Conservation (phyloP, 2,797 vertebrate species). For the Phyllotis vaccarum region DNA sequence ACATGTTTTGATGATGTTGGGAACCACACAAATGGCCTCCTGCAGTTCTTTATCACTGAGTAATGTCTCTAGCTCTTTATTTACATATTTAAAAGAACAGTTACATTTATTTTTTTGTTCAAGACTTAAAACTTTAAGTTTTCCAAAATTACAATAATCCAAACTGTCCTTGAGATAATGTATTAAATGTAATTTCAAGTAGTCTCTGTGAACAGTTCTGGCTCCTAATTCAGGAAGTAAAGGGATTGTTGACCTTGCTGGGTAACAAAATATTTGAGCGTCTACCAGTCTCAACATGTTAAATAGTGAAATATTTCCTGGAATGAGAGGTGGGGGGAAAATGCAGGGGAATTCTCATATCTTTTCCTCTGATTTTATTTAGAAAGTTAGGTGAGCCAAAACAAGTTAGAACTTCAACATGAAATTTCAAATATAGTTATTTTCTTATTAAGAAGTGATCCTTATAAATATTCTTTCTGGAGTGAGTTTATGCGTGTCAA, state of each 20-base stretch:
- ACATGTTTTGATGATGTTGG: not conserved
- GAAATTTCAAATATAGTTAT: not conserved
- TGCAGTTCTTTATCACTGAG: not conserved
- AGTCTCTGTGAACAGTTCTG: not conserved
- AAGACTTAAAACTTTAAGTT: constrained; percentile 28
- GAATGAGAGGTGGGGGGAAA: not conserved
- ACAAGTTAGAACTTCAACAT: not conserved
- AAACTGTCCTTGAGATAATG: not conserved
- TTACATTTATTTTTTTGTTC: constrained; percentile 6
- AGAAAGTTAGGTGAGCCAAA: not conserved
- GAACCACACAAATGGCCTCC: not conserved
- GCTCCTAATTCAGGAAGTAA: not conserved
- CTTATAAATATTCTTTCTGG: not conserved
- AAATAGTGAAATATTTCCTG: constrained; percentile 18
- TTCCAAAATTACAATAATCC: not conserved
- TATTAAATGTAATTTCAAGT: constrained; percentile 27
- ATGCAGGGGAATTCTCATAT: not conserved
- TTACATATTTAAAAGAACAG: not conserved
- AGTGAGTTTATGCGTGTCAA: not conserved
- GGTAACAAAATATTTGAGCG: not conserved
- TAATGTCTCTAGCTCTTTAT: not conserved
- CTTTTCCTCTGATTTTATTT: constrained; percentile 2
- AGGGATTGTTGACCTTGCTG: not conserved
- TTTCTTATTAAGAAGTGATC: not conserved
- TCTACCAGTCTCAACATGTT: constrained; percentile 13